phyloP scores from a whole-genome alignment of 2,888 invertebrate genomes.

The Mystacides longicornis region DNA sequence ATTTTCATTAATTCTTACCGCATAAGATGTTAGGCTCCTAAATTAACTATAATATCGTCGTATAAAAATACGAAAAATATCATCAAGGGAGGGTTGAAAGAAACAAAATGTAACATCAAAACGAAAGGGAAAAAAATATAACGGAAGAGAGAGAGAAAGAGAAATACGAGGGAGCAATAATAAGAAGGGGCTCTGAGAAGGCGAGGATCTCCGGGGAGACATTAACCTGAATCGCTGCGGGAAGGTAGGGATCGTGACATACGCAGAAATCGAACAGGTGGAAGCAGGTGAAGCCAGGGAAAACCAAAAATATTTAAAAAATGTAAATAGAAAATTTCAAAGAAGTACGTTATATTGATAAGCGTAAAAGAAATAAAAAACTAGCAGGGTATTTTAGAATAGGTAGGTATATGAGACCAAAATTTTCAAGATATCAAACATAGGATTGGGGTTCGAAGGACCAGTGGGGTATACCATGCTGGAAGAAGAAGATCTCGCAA shows the following conservation, averaged over 20 bases:
- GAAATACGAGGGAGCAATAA: not conserved
- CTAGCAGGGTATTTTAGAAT: no score
- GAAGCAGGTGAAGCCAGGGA: no score
- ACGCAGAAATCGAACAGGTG: not conserved
- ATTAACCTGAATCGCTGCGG: constrained; percentile 10
- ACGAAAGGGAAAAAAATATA: not conserved
- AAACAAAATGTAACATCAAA: not conserved
- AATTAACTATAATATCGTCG: not conserved
- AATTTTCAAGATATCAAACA: no score
- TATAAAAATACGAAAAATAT: not conserved
- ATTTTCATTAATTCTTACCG: not conserved
- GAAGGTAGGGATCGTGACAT: not conserved
- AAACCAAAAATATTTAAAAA: no score
- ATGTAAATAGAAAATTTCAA: no score
- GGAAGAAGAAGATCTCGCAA: no score
- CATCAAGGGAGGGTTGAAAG: not conserved
- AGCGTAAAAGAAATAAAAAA: no score
- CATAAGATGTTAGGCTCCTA: not conserved
- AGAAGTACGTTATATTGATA: no score
- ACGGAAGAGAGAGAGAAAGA: not conserved
- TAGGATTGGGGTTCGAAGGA: no score
- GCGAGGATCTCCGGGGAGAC: constrained; percentile 2
- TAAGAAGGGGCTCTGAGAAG: constrained; percentile 1
- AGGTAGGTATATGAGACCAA: no score
- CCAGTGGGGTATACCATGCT: no score